Base-by-base conservation (phyloP, 2,888 invertebrate genomes). In the Microchrysa polita region DNA sequence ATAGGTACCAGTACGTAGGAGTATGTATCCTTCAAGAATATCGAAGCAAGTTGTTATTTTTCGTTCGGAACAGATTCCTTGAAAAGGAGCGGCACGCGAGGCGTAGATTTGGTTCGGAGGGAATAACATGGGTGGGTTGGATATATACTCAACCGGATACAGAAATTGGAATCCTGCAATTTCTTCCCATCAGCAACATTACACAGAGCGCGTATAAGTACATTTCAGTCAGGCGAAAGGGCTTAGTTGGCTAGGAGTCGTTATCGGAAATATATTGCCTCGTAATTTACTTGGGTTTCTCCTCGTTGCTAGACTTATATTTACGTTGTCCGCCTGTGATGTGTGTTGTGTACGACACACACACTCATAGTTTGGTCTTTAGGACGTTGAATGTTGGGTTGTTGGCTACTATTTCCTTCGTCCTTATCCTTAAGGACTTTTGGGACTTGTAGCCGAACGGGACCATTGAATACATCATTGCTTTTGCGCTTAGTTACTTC, bases 261-360 rank as follows among this genome's bases (percentile, higher is more conserved):
- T 75, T 75, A 75, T 73, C 75, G 69, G 73, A 72, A 75, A 75
- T 73, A 75, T 75, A 75, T 75, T 69, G 73, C 75, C 73, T 73
- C 73, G 73, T 75, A 75, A 75, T 75, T 75, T 67, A 75, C 73
- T 69, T 69, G n/a, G 69, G 40, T 16, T 34, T 40, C 18, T 53
- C 53, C 53, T 55, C 18, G 55, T 55, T 55, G 55, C 18, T 9
- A 18, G 16, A 22, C 55, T 55, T 20, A 20, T 20, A 10, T 14
- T 16, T 14, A 52, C 16, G 52, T 14, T 52, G 16, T 52, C 4
- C 5, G 10, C n/a, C 16, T 10, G 16, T 4, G 5, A 10, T 18
- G 10, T 55, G 5, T 16, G n/a, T 4, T 55, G 2, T 18, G 10
- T 55, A 20, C 18, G n/a, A 55, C 20, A 20, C 2, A n/a, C 18